A percentile compares a stretch with the other conserved stretches of the same genome.
These are phyloP conservation scores for Sparidentex hasta DNA, from an alignment of 2,797 vertebrate genomes.

Conservation along the genomic window DNA sequence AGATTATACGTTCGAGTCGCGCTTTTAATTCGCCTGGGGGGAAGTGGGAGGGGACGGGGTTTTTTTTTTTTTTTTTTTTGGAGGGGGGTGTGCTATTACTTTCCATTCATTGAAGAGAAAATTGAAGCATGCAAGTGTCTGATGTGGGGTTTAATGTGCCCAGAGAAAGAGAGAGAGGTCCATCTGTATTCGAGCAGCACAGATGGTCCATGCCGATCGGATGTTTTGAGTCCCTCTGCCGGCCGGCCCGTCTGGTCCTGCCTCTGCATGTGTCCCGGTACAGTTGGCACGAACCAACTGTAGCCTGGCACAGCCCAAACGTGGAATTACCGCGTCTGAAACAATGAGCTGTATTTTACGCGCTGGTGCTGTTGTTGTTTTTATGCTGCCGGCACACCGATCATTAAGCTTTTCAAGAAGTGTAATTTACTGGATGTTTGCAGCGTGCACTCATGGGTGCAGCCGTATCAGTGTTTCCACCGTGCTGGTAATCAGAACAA, in stretches of 20 bases:
- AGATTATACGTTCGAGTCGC: slow-evolving; percentile 65
- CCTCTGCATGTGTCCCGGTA: slow-evolving; percentile 40
- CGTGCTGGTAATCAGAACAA: slow-evolving; percentile 16
- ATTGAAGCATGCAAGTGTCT: slow-evolving; percentile 73
- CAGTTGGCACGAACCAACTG: slow-evolving; percentile 47
- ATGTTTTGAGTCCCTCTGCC: slow-evolving; percentile 75
- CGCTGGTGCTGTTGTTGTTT: slow-evolving; percentile 43
- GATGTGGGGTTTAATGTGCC: slow-evolving; percentile 72
- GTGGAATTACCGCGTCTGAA: slow-evolving; percentile 55
- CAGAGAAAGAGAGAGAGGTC: slow-evolving; percentile 46
- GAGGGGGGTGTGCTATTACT: slow-evolving; percentile 63
- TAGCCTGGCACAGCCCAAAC: slow-evolving; percentile 38
- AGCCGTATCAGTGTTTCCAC: slow-evolving; percentile 7
- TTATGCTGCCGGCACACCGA: slow-evolving; percentile 33
- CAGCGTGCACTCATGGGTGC: slow-evolving; percentile 12
- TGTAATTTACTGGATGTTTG: slow-evolving; percentile 24
- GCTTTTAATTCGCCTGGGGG: slow-evolving; percentile 63
- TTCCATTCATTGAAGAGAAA: slow-evolving; percentile 76
- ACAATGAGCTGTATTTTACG: slow-evolving; percentile 50
- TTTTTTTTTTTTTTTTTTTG: too few species aligned
- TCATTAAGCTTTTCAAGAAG: slow-evolving; percentile 16
- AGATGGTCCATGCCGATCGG: slow-evolving; percentile 67
- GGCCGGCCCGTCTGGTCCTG: slow-evolving; percentile 58
- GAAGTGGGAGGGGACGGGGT: slow-evolving; percentile 15
- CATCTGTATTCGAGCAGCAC: slow-evolving; percentile 70